These are phyloP conservation scores for Setipinna tenuifilis DNA, from an alignment of 2,797 vertebrate genomes.

Conservation along the genomic window DNA sequence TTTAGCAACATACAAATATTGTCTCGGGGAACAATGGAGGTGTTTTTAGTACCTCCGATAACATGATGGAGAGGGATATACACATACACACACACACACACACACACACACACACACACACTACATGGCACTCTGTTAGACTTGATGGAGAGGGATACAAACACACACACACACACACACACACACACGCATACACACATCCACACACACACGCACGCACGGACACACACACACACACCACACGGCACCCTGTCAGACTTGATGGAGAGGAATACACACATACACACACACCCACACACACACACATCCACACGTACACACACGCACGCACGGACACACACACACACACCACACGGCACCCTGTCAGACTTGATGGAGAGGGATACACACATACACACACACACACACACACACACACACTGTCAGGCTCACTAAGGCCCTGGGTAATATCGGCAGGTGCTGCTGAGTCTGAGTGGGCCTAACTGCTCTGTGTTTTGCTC, in stretches of 20 bases:
- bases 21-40: conserved; percentile 1
- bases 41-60: not conserved
- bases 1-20: conserved; percentile 21
- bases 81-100: not conserved
- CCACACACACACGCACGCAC: not conserved
- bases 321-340: too few relatives aligned
- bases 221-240: not conserved
- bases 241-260: not conserved
- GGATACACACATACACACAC: too few relatives aligned
- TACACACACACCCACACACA: too few relatives aligned
- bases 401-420: not conserved
- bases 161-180: not conserved
- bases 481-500: not conserved
- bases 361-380: too few relatives aligned
- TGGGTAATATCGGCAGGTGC: not conserved
- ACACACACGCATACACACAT: not conserved
- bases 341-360: too few relatives aligned
- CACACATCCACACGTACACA: too few relatives aligned
- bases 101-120: not conserved
- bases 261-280: too few relatives aligned
- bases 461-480: not conserved
- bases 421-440: not conserved
- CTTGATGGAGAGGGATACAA: too few relatives aligned
- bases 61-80: not conserved
- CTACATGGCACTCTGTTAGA: not conserved